phyloP scores from a whole-genome alignment of 2,888 invertebrate genomes.

The Drosophila anomalata region DNA sequence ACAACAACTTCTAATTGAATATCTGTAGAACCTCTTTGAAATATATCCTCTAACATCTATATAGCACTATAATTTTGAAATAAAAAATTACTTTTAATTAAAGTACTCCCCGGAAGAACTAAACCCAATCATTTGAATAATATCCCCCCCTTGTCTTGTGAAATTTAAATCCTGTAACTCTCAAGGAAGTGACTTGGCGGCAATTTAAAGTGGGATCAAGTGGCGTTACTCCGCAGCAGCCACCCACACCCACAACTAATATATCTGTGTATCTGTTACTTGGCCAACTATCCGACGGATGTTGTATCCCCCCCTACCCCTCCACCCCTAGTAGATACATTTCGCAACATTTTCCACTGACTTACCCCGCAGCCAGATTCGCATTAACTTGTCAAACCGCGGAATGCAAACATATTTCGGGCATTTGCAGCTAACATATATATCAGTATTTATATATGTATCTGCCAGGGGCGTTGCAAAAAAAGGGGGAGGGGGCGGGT shows the following conservation, averaged over 20 bases:
- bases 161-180: neutral
- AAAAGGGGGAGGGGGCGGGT: neutral
- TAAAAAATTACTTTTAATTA: too few species aligned
- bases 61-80: too few species aligned
- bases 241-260: neutral
- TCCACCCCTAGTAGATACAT: neutral
- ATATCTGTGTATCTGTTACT: neutral
- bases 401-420: constrained; percentile 81
- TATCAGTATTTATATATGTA: constrained; percentile 24
- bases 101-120: too few species aligned
- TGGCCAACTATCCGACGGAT: constrained; percentile 4
- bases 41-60: too few species aligned
- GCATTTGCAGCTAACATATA: constrained; percentile 64
- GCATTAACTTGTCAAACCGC: constrained; percentile 82
- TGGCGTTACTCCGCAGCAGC: neutral
- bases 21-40: too few species aligned
- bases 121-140: too few species aligned
- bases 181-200: neutral
- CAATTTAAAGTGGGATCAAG: constrained; percentile 1
- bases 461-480: neutral
- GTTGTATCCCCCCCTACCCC: neutral
- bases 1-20: too few species aligned
- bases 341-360: neutral
- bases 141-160: neutral
- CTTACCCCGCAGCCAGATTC: constrained; percentile 39